These are phyloP conservation scores for Myiotriccus ornatus DNA, from an alignment of 2,797 vertebrate species.

Conservation along the genomic window DNA sequence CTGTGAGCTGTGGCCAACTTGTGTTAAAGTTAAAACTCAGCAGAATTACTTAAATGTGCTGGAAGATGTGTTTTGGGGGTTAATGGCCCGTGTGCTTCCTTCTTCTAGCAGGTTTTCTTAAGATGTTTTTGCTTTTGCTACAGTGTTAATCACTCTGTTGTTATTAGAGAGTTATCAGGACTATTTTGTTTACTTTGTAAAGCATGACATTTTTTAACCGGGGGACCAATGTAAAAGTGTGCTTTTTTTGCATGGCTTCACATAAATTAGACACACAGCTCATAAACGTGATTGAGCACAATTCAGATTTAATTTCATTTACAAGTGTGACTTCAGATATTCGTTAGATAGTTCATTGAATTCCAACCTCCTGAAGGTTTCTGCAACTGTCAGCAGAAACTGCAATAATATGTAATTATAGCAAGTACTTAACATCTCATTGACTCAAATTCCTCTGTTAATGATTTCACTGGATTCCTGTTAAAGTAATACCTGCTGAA, in stretches of 20 bases:
- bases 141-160: background rate
- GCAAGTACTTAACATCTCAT: slow-evolving; percentile 61
- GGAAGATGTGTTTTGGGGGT: background rate
- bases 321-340: slow-evolving; percentile 34
- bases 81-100: slow-evolving; percentile 47
- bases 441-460: slow-evolving; percentile 68
- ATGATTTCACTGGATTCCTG: slow-evolving; percentile 59
- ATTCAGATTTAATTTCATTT: slow-evolving; percentile 36
- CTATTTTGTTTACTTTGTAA: background rate
- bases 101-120: background rate
- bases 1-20: background rate
- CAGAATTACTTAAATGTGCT: slow-evolving; percentile 39
- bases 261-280: background rate
- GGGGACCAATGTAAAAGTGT: background rate
- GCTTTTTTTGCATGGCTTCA: background rate
- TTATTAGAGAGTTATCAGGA: background rate
- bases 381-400: slow-evolving; percentile 48
- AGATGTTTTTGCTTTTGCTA: slow-evolving; percentile 6
- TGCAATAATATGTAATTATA: slow-evolving; percentile 64
- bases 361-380: slow-evolving; percentile 3
- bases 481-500: slow-evolving; percentile 57
- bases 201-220: background rate
- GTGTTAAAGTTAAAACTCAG: slow-evolving; percentile 43
- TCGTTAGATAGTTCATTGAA: slow-evolving; percentile 49
- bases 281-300: background rate